Evolutionary conservation across 2,797 vertebrate species (phyloP).

Genomic region (Anguilla anguilla): DNA sequence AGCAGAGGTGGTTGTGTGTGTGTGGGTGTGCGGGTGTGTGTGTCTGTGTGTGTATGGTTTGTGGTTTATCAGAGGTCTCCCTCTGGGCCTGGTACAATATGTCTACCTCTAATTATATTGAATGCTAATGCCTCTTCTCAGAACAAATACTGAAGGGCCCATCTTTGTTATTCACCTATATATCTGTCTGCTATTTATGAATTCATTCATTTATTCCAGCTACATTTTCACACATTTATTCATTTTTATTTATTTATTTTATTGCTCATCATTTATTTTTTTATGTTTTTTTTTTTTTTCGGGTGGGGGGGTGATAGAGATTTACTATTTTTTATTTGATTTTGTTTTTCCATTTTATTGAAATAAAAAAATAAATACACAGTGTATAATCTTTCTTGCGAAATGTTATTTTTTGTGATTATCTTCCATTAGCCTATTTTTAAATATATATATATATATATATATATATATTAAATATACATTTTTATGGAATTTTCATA

Average conservation of each 20-base stretch:
- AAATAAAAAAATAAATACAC: neutral
- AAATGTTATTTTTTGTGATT: slow-evolving; percentile 34
- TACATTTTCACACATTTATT: neutral
- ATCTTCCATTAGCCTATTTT: too few species aligned
- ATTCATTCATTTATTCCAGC: slow-evolving; percentile 40
- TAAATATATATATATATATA: too few species aligned
- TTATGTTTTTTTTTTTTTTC: neutral
- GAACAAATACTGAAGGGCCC: slow-evolving; percentile 47
- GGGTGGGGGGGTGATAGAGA: too few species aligned
- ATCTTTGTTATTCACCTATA: slow-evolving; percentile 58
- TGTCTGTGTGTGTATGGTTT: neutral
- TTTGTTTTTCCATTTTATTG: too few species aligned
- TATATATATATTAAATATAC: too few species aligned
- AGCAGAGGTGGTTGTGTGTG: neutral
- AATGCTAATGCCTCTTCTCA: slow-evolving; percentile 82
- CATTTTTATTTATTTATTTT: slow-evolving; percentile 53
- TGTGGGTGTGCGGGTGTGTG: neutral
- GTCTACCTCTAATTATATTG: slow-evolving; percentile 91
- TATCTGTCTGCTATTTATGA: neutral
- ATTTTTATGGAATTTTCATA: too few species aligned
- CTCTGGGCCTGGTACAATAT: slow-evolving; percentile 84
- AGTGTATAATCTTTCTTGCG: neutral
- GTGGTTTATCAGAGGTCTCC: slow-evolving; percentile 84
- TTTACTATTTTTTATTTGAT: too few species aligned
- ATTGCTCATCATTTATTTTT: slow-evolving; percentile 53